Evolutionary conservation across 2,113 vertebrate species (phyloP).

Genomic region (Isichthys henryi): DNA sequence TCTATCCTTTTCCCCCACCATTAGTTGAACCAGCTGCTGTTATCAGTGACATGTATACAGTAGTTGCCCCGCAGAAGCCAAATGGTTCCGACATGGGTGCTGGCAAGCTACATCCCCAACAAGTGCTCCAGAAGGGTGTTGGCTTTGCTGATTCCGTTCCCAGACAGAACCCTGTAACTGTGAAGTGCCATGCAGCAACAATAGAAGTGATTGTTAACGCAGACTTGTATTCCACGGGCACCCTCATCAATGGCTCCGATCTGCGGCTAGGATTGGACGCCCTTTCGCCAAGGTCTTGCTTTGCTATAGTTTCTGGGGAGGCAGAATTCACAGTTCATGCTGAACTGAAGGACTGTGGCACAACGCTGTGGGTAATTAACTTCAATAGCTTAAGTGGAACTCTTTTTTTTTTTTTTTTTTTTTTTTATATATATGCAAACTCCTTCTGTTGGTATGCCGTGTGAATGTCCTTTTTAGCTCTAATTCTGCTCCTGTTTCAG

Average conservation of each 20-base stretch:
- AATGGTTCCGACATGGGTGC: neutral
- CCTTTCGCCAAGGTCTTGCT: conserved; percentile 20
- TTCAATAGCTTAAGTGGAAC: neutral
- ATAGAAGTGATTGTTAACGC: conserved; percentile 48
- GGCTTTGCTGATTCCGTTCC: neutral
- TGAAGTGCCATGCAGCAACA: conserved; percentile 44
- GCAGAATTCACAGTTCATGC: conserved; percentile 37
- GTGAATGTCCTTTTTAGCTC: neutral
- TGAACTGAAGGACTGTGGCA: conserved; percentile 45
- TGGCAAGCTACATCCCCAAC: neutral
- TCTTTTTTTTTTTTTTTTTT: too few relatives aligned
- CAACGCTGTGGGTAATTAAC: conserved; percentile 46
- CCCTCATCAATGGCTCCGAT: conserved; percentile 36
- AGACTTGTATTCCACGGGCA: conserved; percentile 44
- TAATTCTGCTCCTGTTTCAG: conserved; percentile 30
- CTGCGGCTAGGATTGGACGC: conserved; percentile 37
- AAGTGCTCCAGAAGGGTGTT: neutral
- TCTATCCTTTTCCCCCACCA: neutral
- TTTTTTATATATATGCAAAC: too few relatives aligned
- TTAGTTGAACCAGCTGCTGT: neutral
- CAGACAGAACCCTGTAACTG: conserved; percentile 25
- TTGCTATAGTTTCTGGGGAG: conserved; percentile 27
- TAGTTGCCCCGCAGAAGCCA: neutral
- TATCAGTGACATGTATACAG: neutral
- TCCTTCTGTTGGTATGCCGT: neutral